Base-by-base conservation (phyloP, 2,888 invertebrate species). In the Lapara coniferarum region DNA sequence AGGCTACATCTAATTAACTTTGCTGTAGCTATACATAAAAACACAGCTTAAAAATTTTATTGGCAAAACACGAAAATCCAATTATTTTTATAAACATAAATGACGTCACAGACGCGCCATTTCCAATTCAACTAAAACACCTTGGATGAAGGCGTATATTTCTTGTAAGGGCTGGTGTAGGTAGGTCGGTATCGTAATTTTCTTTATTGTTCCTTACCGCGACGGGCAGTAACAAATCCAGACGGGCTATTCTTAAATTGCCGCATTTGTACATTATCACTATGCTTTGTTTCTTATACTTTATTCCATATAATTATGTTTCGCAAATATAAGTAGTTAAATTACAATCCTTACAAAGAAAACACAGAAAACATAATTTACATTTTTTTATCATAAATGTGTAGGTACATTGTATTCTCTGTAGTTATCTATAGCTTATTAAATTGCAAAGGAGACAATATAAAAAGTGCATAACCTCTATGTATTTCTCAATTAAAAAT, bases 131-230 rank as follows among this genome's bases (percentile, higher is more conserved):
- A 51, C 13, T 49, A 57, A 49, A 37, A 57, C 49, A 57, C 44
- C 44, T 56, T 25, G 55, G 25, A 56, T 51, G 16, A 30, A 56
- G 49, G 51, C 66, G n/a, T 66, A 66, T 66, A 66, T 66, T 69
- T 57, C 52, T 44, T 66, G 56, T 63, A 69, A 56, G 49, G 56
- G 56, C 8, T 66, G 74, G 73, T 79, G 75, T 83, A 79, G 81
- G 80, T 85, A 84, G 78, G 80, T 84, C 72, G 79, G 81, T 81
- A 84, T 84, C 81, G 88, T 86, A 88, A 88, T 88, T 88, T 88
- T 85, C 87, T 88, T 88, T 88, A 88, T 88, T 88, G 87, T 86
- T 85, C 80, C 81, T 85, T 82, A 83, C 86, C 84, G 83, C 86
- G 84, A 81, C 84, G 83, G 80, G 82, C 75, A 83, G 83, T 82